Base-by-base conservation (phyloP, 92 coral and sea anemone species). In the Actinernus sp. region DNA sequence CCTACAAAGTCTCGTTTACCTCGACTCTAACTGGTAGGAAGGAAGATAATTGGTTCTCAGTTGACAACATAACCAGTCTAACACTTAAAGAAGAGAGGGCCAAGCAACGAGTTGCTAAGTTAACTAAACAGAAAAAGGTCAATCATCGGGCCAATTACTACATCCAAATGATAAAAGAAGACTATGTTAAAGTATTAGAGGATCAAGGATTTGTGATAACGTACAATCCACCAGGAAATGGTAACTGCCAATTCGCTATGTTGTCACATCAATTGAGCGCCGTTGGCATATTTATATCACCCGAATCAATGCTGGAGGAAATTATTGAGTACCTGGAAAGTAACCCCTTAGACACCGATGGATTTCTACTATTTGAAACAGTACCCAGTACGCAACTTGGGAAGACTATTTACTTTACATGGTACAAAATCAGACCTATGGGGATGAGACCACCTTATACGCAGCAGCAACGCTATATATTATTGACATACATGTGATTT, bases 191-290 rank as follows among this genome's bases (percentile, higher is more conserved):
- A 8, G 27, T 62, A 0, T 59, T 76, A 18, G 65, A 83, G 34
- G 74, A 83, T 13, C 84, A 83, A 18, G 74, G 84, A 1, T 74
- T 26, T 82, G 8, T 30, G 2, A 43, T 70, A 10, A 47, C 52
- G 0, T 63, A 55, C 41, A 65, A 74, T 19, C 83, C 82, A 7
- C 88, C 68, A 11, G 77, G 83, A 34, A 54, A 65, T 28, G 88
- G 88, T 27, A 74, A 26, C 59, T 82, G 88, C 51, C 83, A 82
- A 20, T 82, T 82, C 27, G 89, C 78, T 1, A 51, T 66, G 8
- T 30, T 75, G 17, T 21, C 78, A 12, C 63, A 82, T 7, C 84
- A 62, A 39, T 2, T 66, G n/a, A 49, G 36, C 3, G 49, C 16
- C 8, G 20, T 82, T 6, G 83, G 83, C 16, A 74, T 75, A 26